Evolutionary conservation across 2,888 invertebrate genomes (phyloP), one percentile per base, ranked within the genome.

Genomic region (Nomada hirtipes): DNA sequence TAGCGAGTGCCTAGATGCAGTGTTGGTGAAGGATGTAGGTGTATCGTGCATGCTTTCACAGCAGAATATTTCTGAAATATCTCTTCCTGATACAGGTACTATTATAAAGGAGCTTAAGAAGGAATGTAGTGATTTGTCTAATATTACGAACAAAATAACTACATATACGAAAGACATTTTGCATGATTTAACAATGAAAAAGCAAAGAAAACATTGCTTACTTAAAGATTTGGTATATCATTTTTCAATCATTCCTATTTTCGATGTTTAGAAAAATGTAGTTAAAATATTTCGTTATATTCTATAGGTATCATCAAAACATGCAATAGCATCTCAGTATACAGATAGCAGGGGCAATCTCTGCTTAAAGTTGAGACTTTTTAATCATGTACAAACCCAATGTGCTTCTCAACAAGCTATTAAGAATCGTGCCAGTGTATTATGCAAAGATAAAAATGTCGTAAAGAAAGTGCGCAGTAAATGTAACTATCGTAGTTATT

Each of bases 1-100:
- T 61, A 64, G 78, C n/a, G 76, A 50, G 55, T 80, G 13, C 61
- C 72, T 76, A n/a, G 89, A 89, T 60, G 86, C 88, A 13, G 88
- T 90, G 4, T 59, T 91, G 2, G 88, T 91, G 15, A 91, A 90
- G 57, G 90, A 91, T 57, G 85, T 90, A 15, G 89, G 89, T 18
- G 74, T 90, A 42, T 88, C 90, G 1, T 91, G 90, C 61, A 77
- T 82, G 10, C 81, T 90, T 60, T 69, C 86, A 52, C 70, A 82
- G 18, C 64, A 77, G 7, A 59, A 72, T 23, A 20, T 57, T 0
- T 53, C 53, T 20, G 59, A 84, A 20, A 26, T 67, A 11, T 52
- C 78, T n/a, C 68, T 57, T 67, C 57, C 83, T 18, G 72, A 79
- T 53, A 63, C 86, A 53, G 86, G 86, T 29, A 82, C 57, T 44